phyloP scores from a whole-genome alignment of 2,113 vertebrate species.

The Marmota flaviventris region DNA sequence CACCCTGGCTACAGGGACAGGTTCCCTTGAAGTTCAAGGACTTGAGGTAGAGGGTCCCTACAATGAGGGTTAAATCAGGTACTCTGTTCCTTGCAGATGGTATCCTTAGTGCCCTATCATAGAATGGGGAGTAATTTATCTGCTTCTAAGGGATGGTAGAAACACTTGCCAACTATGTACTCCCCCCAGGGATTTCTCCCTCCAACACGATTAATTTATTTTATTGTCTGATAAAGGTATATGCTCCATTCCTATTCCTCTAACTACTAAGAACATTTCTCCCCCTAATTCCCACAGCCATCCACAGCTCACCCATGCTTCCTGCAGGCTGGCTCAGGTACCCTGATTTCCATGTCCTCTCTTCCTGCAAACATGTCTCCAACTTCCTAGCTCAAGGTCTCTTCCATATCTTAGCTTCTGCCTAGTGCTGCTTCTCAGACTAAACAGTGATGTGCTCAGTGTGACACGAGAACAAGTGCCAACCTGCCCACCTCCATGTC shows the following conservation, averaged over 20 bases:
- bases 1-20: accelerated
- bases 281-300: not conserved
- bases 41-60: not conserved
- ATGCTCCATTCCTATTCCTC: not conserved
- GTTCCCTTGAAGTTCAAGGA: not conserved
- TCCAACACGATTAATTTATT: not conserved
- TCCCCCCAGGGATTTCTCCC: no score
- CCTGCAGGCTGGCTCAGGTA: not conserved
- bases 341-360: no score
- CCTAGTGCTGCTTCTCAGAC: not conserved
- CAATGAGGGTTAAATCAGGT: accelerated
- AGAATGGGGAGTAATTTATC: not conserved
- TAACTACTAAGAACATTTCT: not conserved
- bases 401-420: not conserved
- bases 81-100: not conserved
- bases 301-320: not conserved
- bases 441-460: not conserved
- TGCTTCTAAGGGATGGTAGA: not conserved
- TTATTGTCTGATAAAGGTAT: not conserved
- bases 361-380: not conserved
- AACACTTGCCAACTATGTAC: not conserved
- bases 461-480: not conserved
- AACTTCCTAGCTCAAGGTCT: not conserved
- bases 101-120: not conserved
- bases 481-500: not conserved